These are phyloP conservation scores for Gambusia affinis DNA, from an alignment of 2,113 vertebrate species.

Conservation along the genomic window DNA sequence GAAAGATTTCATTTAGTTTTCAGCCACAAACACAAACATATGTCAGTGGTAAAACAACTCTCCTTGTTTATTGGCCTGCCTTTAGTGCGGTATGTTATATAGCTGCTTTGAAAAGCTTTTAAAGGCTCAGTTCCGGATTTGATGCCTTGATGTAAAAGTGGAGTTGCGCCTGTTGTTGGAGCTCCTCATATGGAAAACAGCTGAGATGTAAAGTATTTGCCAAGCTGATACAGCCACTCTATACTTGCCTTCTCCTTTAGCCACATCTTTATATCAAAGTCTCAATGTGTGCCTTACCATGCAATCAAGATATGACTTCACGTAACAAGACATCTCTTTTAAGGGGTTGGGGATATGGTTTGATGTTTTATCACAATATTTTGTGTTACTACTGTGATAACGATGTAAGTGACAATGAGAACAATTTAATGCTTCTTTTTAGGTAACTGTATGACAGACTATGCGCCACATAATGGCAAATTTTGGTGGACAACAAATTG, in stretches of 20 bases:
- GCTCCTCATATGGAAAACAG: neutral
- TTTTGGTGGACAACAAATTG: too few species aligned
- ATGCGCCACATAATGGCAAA: too few species aligned
- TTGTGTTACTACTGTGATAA: too few species aligned
- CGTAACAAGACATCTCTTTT: neutral
- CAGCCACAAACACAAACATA: neutral
- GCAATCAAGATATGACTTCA: too few species aligned
- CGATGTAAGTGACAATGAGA: too few species aligned
- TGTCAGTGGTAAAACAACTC: neutral
- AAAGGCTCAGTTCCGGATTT: constrained; percentile 37
- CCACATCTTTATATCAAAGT: too few species aligned
- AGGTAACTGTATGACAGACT: too few species aligned
- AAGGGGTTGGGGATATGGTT: too few species aligned
- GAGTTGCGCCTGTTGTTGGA: neutral
- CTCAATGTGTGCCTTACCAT: too few species aligned
- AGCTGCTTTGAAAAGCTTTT: constrained; percentile 18
- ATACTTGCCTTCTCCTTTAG: too few species aligned
- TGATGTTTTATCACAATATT: too few species aligned
- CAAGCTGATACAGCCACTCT: neutral
- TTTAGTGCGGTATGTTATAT: constrained; percentile 16
- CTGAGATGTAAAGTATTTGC: constrained; percentile 8
- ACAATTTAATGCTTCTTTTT: too few species aligned
- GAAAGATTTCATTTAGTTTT: neutral
- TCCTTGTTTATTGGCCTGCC: neutral
- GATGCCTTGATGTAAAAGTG: constrained; percentile 33